phyloP scores from a whole-genome alignment of 2,888 invertebrate species.

The Macropis europaea region DNA sequence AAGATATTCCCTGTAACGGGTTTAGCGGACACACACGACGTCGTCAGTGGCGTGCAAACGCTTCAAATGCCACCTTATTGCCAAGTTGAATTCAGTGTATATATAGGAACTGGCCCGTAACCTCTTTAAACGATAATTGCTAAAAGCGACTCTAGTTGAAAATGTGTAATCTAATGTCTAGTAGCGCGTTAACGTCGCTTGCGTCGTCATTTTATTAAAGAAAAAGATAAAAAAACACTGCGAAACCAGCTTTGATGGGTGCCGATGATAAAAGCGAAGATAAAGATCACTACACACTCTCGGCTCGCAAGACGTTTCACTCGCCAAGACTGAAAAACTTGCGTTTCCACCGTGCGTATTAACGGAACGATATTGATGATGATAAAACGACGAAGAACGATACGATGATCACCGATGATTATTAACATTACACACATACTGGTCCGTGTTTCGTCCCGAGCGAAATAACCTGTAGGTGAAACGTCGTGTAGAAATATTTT shows the following conservation, averaged over 20 bases:
- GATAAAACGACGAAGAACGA: no score
- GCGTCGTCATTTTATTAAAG: conserved; percentile 68
- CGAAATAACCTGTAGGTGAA: conserved; percentile 30
- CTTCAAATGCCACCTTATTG: conserved; percentile 60
- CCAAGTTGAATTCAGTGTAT: conserved; percentile 68
- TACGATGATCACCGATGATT: background rate
- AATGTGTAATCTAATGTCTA: conserved; percentile 64
- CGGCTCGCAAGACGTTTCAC: conserved; percentile 36
- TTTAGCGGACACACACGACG: conserved; percentile 26
- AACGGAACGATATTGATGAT: conserved; percentile 16
- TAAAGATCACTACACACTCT: conserved; percentile 6
- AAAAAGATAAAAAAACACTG: conserved; percentile 28
- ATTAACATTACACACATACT: conserved; percentile 8
- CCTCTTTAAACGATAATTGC: conserved; percentile 58
- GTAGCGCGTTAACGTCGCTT: conserved; percentile 70
- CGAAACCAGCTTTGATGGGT: conserved; percentile 25
- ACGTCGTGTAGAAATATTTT: conserved; percentile 28
- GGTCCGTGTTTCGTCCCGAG: conserved; percentile 40
- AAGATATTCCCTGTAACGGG: conserved; percentile 6
- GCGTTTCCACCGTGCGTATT: conserved; percentile 28
- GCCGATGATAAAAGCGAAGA: conserved; percentile 9
- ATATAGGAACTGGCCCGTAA: conserved; percentile 63
- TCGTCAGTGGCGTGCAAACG: conserved; percentile 45
- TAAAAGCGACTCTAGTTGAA: conserved; percentile 50
- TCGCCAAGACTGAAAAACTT: conserved; percentile 30